Conservation (phyloP, 2,888 invertebrate genomes). For the Dilophus febrilis region DNA sequence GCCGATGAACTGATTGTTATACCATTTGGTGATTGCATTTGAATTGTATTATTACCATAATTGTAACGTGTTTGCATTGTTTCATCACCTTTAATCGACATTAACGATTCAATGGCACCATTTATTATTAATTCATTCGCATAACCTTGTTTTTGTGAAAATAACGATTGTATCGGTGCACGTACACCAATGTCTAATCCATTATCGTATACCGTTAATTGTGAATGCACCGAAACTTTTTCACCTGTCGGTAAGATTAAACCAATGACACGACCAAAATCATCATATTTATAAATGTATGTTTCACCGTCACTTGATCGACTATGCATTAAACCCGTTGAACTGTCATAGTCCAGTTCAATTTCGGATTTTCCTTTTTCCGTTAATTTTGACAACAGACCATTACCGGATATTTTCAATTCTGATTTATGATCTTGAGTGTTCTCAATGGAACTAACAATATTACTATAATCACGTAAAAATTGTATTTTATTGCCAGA, state of each 20-base stretch:
- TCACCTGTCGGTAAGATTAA: constrained; percentile 86
- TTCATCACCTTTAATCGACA: constrained; percentile 52
- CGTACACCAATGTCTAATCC: constrained; percentile 59
- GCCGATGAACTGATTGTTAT: constrained; percentile 60
- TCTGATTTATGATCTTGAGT: constrained; percentile 87
- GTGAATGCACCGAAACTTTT: constrained; percentile 60
- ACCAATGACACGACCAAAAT: constrained; percentile 69
- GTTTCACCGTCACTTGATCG: constrained; percentile 72
- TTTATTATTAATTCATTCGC: constrained; percentile 42
- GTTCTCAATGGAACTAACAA: constrained; percentile 86
- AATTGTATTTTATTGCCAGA: constrained; percentile 87
- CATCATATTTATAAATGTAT: constrained; percentile 81
- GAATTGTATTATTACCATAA: constrained; percentile 60
- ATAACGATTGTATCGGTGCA: constrained; percentile 36
- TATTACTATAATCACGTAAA: constrained; percentile 77
- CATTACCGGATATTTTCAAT: constrained; percentile 81
- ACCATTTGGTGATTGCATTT: constrained; percentile 57
- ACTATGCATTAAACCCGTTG: constrained; percentile 71
- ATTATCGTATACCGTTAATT: constrained; percentile 51
- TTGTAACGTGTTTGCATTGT: constrained; percentile 58
- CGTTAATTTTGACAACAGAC: constrained; percentile 71
- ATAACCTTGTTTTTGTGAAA: constrained; percentile 37
- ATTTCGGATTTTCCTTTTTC: constrained; percentile 81
- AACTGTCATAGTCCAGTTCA: constrained; percentile 79
- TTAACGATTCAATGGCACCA: constrained; percentile 47